Conservation (phyloP, 2,113 vertebrate species). For the Onychorhynchus coronatus region DNA sequence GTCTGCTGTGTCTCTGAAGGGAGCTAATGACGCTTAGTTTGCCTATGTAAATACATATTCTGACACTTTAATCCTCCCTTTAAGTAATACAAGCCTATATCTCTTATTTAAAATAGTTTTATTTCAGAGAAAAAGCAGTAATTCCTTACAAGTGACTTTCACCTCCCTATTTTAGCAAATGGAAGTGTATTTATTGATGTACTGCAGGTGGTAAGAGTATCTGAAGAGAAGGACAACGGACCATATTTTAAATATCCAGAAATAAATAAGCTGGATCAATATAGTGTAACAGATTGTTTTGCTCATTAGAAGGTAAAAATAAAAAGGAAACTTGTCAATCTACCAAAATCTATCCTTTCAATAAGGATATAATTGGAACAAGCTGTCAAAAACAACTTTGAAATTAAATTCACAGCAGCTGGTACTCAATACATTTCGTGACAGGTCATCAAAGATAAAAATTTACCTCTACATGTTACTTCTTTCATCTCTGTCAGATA, state of each 20-base stretch:
- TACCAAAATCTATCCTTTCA: slow-evolving; percentile 57
- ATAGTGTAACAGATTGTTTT: slow-evolving; percentile 64
- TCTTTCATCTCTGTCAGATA: slow-evolving; percentile 34
- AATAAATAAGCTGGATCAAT: slow-evolving; percentile 58
- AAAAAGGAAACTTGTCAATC: slow-evolving; percentile 62
- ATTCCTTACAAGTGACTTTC: not conserved
- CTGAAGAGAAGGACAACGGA: not conserved
- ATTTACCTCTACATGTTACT: slow-evolving; percentile 40
- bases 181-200: not conserved
- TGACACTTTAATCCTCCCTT: not conserved
- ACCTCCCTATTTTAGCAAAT: not conserved
- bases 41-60: not conserved
- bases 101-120: not conserved
- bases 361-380: slow-evolving; percentile 65
- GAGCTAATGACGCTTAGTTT: not conserved
- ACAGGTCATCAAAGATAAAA: slow-evolving; percentile 62
- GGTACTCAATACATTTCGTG: slow-evolving; percentile 54
- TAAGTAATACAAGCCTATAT: not conserved
- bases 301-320: slow-evolving; percentile 62
- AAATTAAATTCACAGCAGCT: slow-evolving; percentile 64
- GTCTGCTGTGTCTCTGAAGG: not conserved
- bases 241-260: slow-evolving; percentile 25
- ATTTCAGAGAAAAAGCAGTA: not conserved
- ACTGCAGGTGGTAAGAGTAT: not conserved
- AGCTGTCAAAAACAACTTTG: slow-evolving; percentile 55